phyloP scores from a whole-genome alignment of 2,888 invertebrate species.

The Andrena haemorrhoa region DNA sequence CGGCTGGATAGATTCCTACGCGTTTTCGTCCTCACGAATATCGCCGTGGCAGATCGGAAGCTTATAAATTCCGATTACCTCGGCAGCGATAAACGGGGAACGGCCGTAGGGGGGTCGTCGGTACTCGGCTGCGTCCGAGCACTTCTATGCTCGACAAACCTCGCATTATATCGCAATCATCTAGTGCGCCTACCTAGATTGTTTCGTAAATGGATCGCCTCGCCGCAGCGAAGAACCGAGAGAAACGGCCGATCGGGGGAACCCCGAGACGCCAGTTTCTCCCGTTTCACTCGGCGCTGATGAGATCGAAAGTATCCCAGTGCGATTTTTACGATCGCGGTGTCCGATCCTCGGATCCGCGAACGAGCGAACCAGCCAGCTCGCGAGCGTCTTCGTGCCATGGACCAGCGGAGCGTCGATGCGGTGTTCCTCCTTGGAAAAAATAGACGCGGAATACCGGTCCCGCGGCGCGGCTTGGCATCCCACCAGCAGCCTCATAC shows the following conservation, averaged over 20 bases:
- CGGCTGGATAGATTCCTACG: conserved; percentile 24
- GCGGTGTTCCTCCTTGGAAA: conserved; percentile 39
- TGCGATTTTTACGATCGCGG: conserved; percentile 9
- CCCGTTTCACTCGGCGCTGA: neutral
- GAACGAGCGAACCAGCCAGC: too few relatives aligned
- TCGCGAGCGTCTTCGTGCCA: neutral
- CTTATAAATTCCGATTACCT: conserved; percentile 61
- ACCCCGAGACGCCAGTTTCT: neutral
- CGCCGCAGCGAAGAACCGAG: conserved; percentile 20
- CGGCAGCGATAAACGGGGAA: conserved; percentile 20
- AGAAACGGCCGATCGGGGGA: conserved; percentile 6
- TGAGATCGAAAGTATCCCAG: conserved; percentile 20
- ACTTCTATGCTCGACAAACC: conserved; percentile 39
- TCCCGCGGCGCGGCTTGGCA: conserved; percentile 50
- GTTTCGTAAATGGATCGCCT: conserved; percentile 61
- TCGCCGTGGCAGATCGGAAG: conserved; percentile 15
- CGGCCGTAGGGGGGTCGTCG: conserved; percentile 7
- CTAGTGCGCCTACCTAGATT: conserved; percentile 50
- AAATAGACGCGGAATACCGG: conserved; percentile 31
- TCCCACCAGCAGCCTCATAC: conserved; percentile 48
- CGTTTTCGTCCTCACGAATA: conserved; percentile 28
- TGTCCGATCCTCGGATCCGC: neutral
- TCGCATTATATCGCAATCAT: conserved; percentile 59
- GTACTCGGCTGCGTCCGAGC: conserved; percentile 18
- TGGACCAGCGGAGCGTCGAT: conserved; percentile 9